Conservation (phyloP, 2,888 invertebrate genomes). For the Chelonus formosanus region DNA sequence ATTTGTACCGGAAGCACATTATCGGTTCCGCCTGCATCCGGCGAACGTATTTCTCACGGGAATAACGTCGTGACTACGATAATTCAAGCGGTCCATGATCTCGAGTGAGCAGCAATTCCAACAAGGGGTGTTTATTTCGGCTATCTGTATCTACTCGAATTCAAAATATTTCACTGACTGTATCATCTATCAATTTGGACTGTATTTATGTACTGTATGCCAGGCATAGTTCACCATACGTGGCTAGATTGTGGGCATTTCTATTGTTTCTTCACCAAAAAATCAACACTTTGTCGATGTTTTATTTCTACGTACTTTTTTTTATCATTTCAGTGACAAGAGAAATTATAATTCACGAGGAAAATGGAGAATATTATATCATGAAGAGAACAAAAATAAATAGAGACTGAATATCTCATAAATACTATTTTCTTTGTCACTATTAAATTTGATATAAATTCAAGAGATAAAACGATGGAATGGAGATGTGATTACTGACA, state of each 20-base stretch:
- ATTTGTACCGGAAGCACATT: slow-evolving; percentile 51
- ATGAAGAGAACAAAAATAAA: too few species aligned
- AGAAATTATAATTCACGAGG: too few species aligned
- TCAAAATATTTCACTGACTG: slow-evolving; percentile 29
- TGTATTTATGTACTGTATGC: not conserved
- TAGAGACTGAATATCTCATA: too few species aligned
- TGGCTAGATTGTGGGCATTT: not conserved
- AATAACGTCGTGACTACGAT: slow-evolving; percentile 49
- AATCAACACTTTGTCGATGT: not conserved
- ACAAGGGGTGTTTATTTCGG: slow-evolving; percentile 19
- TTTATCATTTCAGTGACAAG: too few species aligned
- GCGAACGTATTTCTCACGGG: slow-evolving; percentile 51
- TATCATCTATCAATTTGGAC: slow-evolving; percentile 19
- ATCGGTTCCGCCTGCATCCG: slow-evolving; percentile 49
- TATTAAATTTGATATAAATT: too few species aligned
- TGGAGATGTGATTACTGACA: too few species aligned
- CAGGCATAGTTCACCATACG: not conserved
- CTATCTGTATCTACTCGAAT: slow-evolving; percentile 9
- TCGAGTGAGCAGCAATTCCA: slow-evolving; percentile 27
- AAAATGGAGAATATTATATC: too few species aligned
- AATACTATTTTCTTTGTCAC: too few species aligned
- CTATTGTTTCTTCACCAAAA: too few species aligned
- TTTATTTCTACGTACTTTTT: not conserved
- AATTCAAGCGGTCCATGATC: slow-evolving; percentile 43
- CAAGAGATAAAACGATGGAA: too few species aligned